Evolutionary conservation across 2,113 vertebrate species (phyloP), one percentile per base, ranked within the genome.

Genomic region (Oenanthe melanoleuca): DNA sequence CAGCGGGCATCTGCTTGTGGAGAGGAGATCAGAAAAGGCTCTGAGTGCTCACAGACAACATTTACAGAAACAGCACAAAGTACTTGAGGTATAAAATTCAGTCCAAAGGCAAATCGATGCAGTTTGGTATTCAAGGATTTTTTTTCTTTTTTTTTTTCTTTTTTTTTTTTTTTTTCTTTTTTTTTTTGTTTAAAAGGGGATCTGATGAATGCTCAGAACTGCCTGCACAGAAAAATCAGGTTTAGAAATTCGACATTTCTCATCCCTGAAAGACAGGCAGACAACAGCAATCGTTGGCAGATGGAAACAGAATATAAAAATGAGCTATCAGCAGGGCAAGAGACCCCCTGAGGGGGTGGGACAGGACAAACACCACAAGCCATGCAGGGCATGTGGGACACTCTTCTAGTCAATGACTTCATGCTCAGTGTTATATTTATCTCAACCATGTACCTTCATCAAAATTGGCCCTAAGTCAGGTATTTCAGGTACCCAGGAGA

Each of bases 351-450:
- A n/a, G 2, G 57, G 57, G 38, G 45, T n/a, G 85, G 67, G 47
- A 73, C 23, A 69, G 66, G 55, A 83, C 37, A 72, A 60, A 56
- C 45, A 44, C 72, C 2, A 4, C 33, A 8, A 34, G 44, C 37
- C 0, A 0, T 8, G 40, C 71, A 21, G 59, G 44, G 44, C 19
- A 33, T 1, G 8, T 40, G 77, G 25, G 75, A 49, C 3, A 1
- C 75, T 67, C 75, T 37, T 50, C 64, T 10, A 65, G 49, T 42
- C 15, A 67, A 42, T 47, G 78, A 89, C 72, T 90, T 91, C 66
- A 56, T 72, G 61, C 42, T 92, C 31, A n/a, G 40, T 15, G 42
- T 77, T 95, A 92, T 70, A 87, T 95, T 94, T 87, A 64, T 72
- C 61, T 80, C 67, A 71, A 0, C 61, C 1, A 1, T 42, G 16